Conservation (phyloP, 1,140 invertebrate genomes). For the Augochlora pura region DNA sequence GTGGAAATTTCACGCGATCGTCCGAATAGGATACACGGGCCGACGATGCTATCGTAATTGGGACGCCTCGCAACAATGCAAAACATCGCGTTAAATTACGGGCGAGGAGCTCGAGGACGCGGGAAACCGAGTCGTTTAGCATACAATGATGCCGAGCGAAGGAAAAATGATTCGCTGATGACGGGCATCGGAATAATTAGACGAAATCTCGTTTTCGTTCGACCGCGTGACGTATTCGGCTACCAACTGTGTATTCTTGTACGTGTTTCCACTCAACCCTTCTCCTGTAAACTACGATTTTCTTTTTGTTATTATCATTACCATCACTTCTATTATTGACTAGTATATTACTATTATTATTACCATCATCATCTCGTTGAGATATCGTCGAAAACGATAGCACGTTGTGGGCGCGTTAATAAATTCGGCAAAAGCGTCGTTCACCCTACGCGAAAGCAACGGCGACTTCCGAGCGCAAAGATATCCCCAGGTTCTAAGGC, state of each 20-base stretch:
- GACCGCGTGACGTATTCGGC: background rate
- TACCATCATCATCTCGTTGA: too few species aligned
- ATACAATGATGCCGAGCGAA: constrained; percentile 16
- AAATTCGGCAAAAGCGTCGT: too few species aligned
- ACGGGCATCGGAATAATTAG: constrained; percentile 10
- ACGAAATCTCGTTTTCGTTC: background rate
- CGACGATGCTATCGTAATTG: constrained; percentile 29
- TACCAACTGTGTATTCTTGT: background rate
- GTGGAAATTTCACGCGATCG: constrained; percentile 60
- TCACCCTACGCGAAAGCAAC: too few species aligned
- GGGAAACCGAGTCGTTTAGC: constrained; percentile 20
- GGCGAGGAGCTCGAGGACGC: constrained; percentile 29
- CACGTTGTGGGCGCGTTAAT: too few species aligned
- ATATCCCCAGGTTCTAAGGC: too few species aligned
- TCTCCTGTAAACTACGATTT: too few species aligned
- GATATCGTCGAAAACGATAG: too few species aligned
- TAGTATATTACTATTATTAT: too few species aligned
- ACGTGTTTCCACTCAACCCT: background rate
- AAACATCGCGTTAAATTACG: constrained; percentile 9
- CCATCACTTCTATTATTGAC: too few species aligned
- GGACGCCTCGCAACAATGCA: constrained; percentile 4
- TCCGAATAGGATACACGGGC: constrained; percentile 7
- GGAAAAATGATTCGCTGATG: background rate
- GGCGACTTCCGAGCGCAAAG: too few species aligned
- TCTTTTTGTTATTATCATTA: too few species aligned